Percentiles rank a stretch among this genome's conserved stretches.
phyloP scores from a whole-genome alignment of 1,140 invertebrate genomes.

The Meloidogyne hapla region DNA sequence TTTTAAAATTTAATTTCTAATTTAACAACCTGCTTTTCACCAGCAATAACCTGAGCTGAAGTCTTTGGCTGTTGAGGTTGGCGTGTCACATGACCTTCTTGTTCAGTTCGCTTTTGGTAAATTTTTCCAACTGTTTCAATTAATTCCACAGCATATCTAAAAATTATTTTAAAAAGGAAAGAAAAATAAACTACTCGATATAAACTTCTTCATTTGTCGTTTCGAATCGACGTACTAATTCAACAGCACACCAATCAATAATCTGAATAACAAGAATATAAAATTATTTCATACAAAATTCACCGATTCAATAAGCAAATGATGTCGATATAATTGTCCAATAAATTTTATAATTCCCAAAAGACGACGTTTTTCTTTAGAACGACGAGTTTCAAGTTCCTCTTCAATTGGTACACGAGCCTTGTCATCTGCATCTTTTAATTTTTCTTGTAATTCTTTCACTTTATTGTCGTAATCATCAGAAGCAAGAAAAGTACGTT shows the following conservation, averaged over 20 bases:
- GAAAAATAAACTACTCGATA: conserved; percentile 23
- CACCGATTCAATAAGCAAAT: conserved; percentile 30
- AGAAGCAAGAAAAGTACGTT: conserved; percentile 42
- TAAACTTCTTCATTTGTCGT: conserved; percentile 32
- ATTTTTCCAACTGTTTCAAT: conserved; percentile 33
- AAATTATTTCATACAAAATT: not conserved
- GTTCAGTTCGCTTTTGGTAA: conserved; percentile 31
- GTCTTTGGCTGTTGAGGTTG: not conserved
- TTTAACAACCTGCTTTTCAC: conserved; percentile 3
- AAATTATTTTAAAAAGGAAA: not conserved
- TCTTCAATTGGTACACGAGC: conserved; percentile 10
- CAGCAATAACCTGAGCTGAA: not conserved
- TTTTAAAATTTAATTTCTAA: not conserved
- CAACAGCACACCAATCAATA: conserved; percentile 37
- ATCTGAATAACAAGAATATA: conserved; percentile 7
- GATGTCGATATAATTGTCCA: conserved; percentile 36
- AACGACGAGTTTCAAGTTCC: conserved; percentile 29
- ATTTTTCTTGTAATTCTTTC: conserved; percentile 22
- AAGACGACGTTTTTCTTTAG: conserved; percentile 36
- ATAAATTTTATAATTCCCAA: conserved; percentile 39
- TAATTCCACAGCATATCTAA: conserved; percentile 33
- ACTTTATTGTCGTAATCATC: conserved; percentile 34
- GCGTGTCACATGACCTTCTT: not conserved
- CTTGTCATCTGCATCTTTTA: conserved; percentile 26
- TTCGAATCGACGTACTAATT: conserved; percentile 33